Percentiles rank a stretch among this genome's conserved stretches.
Conservation (phyloP, 2,797 vertebrate species). For the Sebastiscus albofasciatus region DNA sequence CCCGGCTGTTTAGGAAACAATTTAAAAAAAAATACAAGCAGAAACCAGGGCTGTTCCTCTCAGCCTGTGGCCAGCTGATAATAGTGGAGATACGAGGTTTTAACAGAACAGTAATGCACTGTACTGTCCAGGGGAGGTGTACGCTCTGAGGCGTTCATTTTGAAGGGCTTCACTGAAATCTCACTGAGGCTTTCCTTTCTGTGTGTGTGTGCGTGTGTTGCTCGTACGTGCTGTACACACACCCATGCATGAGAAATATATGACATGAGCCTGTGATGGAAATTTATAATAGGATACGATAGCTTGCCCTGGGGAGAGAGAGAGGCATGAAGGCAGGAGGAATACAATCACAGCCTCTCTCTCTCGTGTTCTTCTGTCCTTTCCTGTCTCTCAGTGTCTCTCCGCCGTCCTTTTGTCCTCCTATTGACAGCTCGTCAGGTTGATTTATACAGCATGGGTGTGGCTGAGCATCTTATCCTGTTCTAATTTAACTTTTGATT, state of each 20-base stretch:
- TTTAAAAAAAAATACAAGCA: background rate
- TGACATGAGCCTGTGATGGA: conserved; percentile 40
- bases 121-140: background rate
- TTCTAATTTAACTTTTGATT: background rate
- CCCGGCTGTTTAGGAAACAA: background rate
- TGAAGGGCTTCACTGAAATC: conserved; percentile 11
- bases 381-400: conserved; percentile 2
- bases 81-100: background rate
- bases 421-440: background rate
- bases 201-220: background rate
- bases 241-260: conserved; percentile 38
- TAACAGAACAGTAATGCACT: background rate
- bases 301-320: conserved; percentile 25
- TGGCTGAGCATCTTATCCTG: background rate
- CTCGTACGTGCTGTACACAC: background rate
- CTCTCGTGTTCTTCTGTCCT: background rate
- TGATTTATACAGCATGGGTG: background rate
- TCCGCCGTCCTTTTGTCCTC: background rate
- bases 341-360: conserved; percentile 8
- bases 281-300: conserved; percentile 50
- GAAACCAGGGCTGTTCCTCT: background rate
- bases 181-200: background rate
- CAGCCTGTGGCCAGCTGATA: background rate
- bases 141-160: conserved; percentile 10
- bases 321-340: background rate